Percentiles rank a stretch among this genome's conserved stretches.
These are phyloP conservation scores for Hylaea fasciaria DNA, from an alignment of 2,888 invertebrate species.

Conservation along the genomic window DNA sequence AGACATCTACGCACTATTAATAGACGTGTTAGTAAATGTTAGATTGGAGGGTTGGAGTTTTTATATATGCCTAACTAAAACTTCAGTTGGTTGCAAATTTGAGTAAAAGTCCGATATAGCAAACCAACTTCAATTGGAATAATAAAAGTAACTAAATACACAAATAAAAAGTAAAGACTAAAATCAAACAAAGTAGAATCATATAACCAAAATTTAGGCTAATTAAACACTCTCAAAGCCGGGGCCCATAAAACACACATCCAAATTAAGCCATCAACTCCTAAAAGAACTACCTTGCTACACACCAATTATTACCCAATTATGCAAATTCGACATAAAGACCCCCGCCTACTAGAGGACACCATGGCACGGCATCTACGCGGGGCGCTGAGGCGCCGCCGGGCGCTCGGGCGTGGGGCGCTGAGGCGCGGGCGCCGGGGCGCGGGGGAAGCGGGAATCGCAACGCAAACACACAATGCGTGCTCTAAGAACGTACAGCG, in stretches of 20 bases:
- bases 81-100: no score
- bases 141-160: not conserved
- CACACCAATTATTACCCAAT: constrained; percentile 23
- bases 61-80: no score
- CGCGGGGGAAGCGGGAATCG: constrained; percentile 7
- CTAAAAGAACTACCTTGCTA: constrained; percentile 14
- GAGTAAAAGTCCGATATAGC: no score
- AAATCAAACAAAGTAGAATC: not conserved
- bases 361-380: no score
- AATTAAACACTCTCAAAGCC: constrained; percentile 1
- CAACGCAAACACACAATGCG: constrained; percentile 36
- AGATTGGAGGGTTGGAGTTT: no score
- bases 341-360: constrained; percentile 3
- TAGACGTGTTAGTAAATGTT: no score
- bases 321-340: constrained; percentile 23
- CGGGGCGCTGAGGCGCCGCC: constrained; percentile 4
- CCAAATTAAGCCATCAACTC: constrained; percentile 28
- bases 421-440: not conserved
- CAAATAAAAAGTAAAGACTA: not conserved
- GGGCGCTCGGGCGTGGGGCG: constrained; percentile 3
- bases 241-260: constrained; percentile 10
- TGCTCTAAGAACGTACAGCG: constrained; percentile 44
- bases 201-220: constrained; percentile 3
- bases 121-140: no score
- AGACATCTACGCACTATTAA: no score